A percentile compares a stretch with the other conserved stretches of the same genome.
These are phyloP conservation scores for Triops cancriformis DNA, from an alignment of 1,140 invertebrate species.

Conservation along the genomic window DNA sequence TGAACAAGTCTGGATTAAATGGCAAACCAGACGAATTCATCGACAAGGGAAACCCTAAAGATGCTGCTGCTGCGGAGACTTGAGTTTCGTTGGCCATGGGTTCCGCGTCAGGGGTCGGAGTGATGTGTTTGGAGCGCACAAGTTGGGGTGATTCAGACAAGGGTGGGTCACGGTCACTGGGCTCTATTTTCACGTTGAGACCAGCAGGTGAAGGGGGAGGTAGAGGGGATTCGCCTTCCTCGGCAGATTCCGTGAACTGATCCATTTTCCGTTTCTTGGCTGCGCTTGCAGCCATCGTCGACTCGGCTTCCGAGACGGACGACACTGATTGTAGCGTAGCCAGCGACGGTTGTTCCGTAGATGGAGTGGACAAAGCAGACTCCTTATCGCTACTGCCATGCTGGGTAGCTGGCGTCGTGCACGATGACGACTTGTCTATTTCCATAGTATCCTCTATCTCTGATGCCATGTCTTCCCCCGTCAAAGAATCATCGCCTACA, in stretches of 20 bases:
- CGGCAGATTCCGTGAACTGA: neutral
- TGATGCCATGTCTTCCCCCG: neutral
- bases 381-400: slow-evolving; percentile 9
- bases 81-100: neutral
- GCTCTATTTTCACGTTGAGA: neutral
- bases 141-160: neutral
- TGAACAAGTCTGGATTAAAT: neutral
- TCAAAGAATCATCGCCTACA: slow-evolving; percentile 10
- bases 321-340: neutral
- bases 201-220: neutral
- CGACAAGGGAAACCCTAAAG: neutral
- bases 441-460: neutral
- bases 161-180: neutral
- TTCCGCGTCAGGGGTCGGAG: neutral
- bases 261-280: slow-evolving; percentile 9
- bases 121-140: neutral
- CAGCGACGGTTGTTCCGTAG: neutral
- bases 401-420: slow-evolving; percentile 1
- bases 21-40: neutral
- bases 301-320: neutral
- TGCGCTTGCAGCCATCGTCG: neutral
- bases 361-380: neutral
- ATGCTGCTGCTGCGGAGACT: neutral
- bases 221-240: neutral
- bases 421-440: neutral